Percentiles rank a stretch among this genome's conserved stretches.
These are phyloP conservation scores for Eupleurogrammus muticus DNA, from an alignment of 2,797 vertebrate genomes.

Conservation along the genomic window DNA sequence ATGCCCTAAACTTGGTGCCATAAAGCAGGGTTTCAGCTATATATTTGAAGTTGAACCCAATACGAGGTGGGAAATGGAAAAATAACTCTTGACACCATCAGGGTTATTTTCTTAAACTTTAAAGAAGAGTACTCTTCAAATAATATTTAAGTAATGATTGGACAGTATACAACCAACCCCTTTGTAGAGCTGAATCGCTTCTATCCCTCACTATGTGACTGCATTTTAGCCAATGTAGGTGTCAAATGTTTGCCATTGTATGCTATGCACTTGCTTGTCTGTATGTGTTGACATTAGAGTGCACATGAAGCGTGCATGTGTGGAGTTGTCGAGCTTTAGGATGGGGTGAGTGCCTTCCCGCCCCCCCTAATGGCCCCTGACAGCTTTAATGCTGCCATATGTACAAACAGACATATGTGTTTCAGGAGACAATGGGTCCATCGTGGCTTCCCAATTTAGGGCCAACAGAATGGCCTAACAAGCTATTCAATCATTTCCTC, in stretches of 20 bases:
- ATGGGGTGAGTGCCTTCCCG: not conserved
- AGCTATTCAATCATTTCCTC: conserved; percentile 6
- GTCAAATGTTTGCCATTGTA: conserved; percentile 19
- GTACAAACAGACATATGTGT: not conserved
- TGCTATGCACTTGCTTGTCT: not conserved
- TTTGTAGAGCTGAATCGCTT: too few species aligned
- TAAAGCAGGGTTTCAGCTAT: not conserved
- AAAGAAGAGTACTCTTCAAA: not conserved
- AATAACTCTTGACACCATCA: not conserved
- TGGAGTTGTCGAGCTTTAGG: not conserved
- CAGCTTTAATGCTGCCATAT: conserved; percentile 13
- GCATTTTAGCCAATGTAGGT: not conserved
- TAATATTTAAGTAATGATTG: not conserved
- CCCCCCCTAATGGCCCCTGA: conserved; percentile 12
- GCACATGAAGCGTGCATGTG: conserved; percentile 3
- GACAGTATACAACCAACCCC: not conserved
- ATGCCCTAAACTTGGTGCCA: not conserved
- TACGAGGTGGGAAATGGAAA: not conserved
- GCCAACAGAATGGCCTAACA: not conserved
- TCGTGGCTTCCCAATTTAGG: conserved; percentile 19
- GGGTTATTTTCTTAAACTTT: not conserved
- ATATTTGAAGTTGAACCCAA: not conserved
- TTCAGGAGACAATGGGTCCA: conserved; percentile 11
- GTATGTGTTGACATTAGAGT: conserved; percentile 11
- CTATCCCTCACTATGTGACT: not conserved